Evolutionary conservation across 2,113 vertebrate species (phyloP).

Genomic region (Thamnophis sirtalis): DNA sequence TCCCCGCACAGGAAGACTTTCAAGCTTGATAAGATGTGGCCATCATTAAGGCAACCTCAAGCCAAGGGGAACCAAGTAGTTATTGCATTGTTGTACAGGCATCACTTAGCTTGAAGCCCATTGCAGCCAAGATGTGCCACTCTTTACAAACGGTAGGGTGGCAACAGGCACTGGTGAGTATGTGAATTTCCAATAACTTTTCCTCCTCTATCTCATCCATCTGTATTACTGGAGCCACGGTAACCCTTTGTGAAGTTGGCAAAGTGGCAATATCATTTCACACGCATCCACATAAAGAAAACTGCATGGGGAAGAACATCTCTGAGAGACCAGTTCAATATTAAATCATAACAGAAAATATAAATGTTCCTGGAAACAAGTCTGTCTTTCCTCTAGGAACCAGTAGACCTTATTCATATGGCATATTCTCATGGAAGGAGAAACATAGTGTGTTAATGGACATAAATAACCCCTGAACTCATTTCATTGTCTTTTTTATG

Average conservation of each 20-base stretch:
- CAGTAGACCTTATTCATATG: too few species aligned
- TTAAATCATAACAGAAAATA: background rate
- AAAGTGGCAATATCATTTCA: background rate
- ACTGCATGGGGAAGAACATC: background rate
- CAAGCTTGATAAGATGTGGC: background rate
- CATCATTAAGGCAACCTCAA: background rate
- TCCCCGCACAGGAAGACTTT: slow-evolving; percentile 17
- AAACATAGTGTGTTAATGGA: background rate
- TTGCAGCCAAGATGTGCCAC: slow-evolving; percentile 71
- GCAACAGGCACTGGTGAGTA: slow-evolving; percentile 54
- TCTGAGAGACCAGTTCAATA: background rate
- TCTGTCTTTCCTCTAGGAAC: slow-evolving; percentile 11
- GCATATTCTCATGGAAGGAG: background rate
- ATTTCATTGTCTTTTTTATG: background rate
- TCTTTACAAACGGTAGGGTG: slow-evolving; percentile 72
- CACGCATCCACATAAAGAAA: background rate
- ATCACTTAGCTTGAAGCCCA: slow-evolving; percentile 67
- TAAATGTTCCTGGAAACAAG: background rate
- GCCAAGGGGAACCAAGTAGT: slow-evolving; percentile 29
- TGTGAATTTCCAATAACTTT: slow-evolving; percentile 56
- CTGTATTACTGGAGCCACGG: slow-evolving; percentile 31
- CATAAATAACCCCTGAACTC: background rate
- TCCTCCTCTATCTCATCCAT: slow-evolving; percentile 65
- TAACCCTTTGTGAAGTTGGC: slow-evolving; percentile 5
- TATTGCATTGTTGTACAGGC: slow-evolving; percentile 9